Evolutionary conservation across 1,140 invertebrate species (phyloP).

Genomic region (Bombus impatiens): DNA sequence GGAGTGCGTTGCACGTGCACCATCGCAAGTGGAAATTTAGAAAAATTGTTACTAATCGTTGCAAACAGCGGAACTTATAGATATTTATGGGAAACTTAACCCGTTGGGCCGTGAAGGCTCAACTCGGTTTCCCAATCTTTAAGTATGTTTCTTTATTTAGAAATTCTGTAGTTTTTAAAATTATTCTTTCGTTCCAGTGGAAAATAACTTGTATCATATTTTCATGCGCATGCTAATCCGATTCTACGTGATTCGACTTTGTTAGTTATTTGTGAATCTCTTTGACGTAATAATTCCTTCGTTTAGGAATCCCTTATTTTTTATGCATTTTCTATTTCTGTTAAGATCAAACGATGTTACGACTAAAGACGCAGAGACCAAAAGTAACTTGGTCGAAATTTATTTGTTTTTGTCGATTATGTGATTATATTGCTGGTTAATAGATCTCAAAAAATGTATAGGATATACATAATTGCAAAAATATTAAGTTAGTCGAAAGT

Average conservation of each 20-base stretch:
- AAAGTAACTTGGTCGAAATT: too few relatives aligned
- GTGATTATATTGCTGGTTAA: too few relatives aligned
- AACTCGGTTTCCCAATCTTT: not conserved
- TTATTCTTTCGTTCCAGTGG: not conserved
- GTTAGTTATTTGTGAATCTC: not conserved
- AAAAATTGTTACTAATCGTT: constrained; percentile 2
- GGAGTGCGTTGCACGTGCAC: constrained; percentile 5
- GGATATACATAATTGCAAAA: too few relatives aligned
- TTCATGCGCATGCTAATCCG: not conserved
- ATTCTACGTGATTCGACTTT: not conserved
- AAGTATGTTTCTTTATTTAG: not conserved
- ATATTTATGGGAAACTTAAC: not conserved
- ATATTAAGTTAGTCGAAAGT: too few relatives aligned
- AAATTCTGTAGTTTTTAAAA: not conserved
- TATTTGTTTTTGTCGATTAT: too few relatives aligned
- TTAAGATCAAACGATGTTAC: too few relatives aligned
- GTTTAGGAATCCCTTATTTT: too few relatives aligned
- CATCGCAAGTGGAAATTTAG: not conserved
- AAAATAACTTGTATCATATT: not conserved
- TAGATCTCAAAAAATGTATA: too few relatives aligned
- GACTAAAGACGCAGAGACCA: too few relatives aligned
- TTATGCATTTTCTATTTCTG: too few relatives aligned
- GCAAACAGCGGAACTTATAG: too few relatives aligned
- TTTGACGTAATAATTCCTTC: not conserved
- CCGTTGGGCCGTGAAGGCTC: not conserved